Base-by-base conservation (phyloP, 53 echinoderm and acorn worm species). In the Crossaster papposus region DNA sequence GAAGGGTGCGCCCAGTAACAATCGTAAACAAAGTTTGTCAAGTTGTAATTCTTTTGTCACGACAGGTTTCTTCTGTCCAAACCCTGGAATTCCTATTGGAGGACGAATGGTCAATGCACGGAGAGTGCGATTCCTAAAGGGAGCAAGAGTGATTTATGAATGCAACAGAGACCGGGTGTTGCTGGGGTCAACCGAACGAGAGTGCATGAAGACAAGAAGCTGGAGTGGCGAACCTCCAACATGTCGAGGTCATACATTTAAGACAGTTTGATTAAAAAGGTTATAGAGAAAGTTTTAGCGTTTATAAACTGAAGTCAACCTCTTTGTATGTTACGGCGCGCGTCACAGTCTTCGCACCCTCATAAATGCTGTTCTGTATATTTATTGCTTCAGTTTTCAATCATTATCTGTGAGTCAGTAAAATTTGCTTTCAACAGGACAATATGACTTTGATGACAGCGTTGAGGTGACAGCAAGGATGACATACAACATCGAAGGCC, bases 171-270 rank as follows among this genome's bases (percentile, higher is more conserved):
- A 77, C 54, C 28, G 32, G 54, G 85, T 51, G 84, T 68, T 91
- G 79, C 23, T 91, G 33, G 91, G 91, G 0, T 85, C 85, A 17
- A 32, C 51, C 29, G 78, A 91, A 36, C 78, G 84, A 32, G 36
- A 79, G 23, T 91, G 91, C 65, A 50, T 34, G 10, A 26, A 31
- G 0, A 65, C 84, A 28, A 70, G 85, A 35, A 51, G 44, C 23
- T 91, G 91, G 91, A 83, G 44, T 65, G 91, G 91, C 17, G 84
- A 91, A 65, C 64, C 30, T 50, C 91, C 91, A 23, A 53, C 17
- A 23, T 91, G 91, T 51, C 68, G 30, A 84, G 79, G 91, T 91
- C 22, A 63, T 30, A 38, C 4, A 68, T 3, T 10, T n/a, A 26
- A 68, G 24, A 62, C 62, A 44, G 44, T 44, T 44, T 44, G 44